Conservation (phyloP, 2,888 invertebrate genomes). For the Lathronympha strigana region DNA sequence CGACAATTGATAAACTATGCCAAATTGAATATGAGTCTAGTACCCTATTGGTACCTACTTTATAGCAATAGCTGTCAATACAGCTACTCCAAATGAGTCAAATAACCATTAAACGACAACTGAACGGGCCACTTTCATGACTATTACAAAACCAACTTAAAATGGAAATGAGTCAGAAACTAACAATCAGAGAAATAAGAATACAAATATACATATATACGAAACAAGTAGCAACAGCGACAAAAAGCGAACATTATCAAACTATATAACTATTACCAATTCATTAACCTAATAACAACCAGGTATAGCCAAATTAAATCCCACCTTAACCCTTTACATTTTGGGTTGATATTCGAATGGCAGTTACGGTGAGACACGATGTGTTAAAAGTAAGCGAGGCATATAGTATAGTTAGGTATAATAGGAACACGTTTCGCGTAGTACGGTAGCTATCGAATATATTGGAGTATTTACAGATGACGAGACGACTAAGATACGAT, state of each 20-base stretch:
- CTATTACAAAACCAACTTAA: conserved; percentile 7
- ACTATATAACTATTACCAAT: conserved; percentile 3
- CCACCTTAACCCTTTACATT: not conserved
- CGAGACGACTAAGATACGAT: conserved; percentile 51
- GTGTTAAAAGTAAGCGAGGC: conserved; percentile 19
- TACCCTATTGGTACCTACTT: not conserved
- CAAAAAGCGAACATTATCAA: conserved; percentile 36
- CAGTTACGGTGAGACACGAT: conserved; percentile 1
- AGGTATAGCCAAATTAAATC: not conserved
- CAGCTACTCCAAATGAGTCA: conserved; percentile 1
- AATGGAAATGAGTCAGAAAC: conserved; percentile 16
- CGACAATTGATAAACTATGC: too few species aligned
- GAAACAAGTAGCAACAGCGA: conserved; percentile 24
- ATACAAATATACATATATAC: conserved; percentile 4
- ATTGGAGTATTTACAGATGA: conserved; percentile 45
- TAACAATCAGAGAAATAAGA: conserved; percentile 2
- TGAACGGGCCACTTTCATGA: conserved; percentile 2
- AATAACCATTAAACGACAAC: not conserved
- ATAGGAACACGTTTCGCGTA: conserved; percentile 73
- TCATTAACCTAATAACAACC: not conserved
- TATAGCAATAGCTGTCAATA: not conserved
- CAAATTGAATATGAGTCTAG: too few species aligned
- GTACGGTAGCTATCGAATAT: conserved; percentile 68
- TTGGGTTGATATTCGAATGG: not conserved
- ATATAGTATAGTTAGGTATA: conserved; percentile 54